These are phyloP conservation scores for Auanema sp. DNA, from an alignment of 2,888 invertebrate species.

Conservation along the genomic window DNA sequence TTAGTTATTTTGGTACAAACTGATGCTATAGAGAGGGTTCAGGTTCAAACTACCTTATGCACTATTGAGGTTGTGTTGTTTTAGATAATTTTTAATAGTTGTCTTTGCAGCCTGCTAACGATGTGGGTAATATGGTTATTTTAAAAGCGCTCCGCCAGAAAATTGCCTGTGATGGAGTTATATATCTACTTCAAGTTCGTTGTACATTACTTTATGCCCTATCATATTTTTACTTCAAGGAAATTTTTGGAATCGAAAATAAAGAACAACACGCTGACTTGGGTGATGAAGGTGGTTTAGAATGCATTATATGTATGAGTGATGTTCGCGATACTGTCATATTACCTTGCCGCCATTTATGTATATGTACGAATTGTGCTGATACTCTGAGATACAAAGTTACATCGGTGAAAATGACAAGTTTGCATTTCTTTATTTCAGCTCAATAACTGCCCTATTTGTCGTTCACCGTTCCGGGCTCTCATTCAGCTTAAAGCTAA, in stretches of 20 bases:
- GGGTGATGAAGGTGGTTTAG: slow-evolving; percentile 85
- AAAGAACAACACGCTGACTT: slow-evolving; percentile 69
- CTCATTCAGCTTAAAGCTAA: slow-evolving; percentile 86
- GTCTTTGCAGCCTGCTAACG: slow-evolving; percentile 41
- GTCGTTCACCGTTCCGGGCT: slow-evolving; percentile 95
- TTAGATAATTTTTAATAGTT: neutral
- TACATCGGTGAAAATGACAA: slow-evolving; percentile 1
- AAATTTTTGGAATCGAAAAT: slow-evolving; percentile 99
- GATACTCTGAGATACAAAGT: slow-evolving; percentile 88
- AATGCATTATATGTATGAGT: slow-evolving; percentile 99
- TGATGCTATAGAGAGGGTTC: slow-evolving; percentile 36
- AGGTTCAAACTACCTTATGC: slow-evolving; percentile 60
- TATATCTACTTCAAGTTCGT: slow-evolving; percentile 81
- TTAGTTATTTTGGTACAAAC: slow-evolving; percentile 57
- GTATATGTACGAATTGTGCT: slow-evolving; percentile 93
- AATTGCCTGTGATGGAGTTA: slow-evolving; percentile 92
- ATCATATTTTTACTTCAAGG: slow-evolving; percentile 65
- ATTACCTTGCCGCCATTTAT: slow-evolving; percentile 92
- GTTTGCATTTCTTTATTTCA: slow-evolving; percentile 32
- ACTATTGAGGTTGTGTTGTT: slow-evolving; percentile 43
- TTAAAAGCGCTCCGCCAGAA: slow-evolving; percentile 96
- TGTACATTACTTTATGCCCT: neutral
- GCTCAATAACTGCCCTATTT: slow-evolving; percentile 98
- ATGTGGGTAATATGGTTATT: slow-evolving; percentile 66
- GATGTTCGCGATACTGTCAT: slow-evolving; percentile 91